Evolutionary conservation across 2,888 invertebrate species (phyloP), one percentile per base, ranked within the genome.

Genomic region (Steinernema hermaphroditum): DNA sequence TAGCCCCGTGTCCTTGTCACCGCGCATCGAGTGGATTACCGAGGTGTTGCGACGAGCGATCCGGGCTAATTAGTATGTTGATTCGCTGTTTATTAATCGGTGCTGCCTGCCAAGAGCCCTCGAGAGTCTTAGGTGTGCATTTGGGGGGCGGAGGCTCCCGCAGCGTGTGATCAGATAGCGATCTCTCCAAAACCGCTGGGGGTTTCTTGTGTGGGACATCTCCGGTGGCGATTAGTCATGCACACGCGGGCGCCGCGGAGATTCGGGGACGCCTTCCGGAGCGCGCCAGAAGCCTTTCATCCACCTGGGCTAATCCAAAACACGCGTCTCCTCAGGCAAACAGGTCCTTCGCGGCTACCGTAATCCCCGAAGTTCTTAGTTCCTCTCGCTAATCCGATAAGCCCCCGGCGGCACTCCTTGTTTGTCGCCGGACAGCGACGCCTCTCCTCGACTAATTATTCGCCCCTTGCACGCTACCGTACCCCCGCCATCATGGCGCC

Each of bases 271-370:
- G n/a, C n/a, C n/a, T n/a, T n/a, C n/a, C n/a, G n/a, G n/a, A n/a
- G n/a, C n/a, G n/a, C n/a, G n/a, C n/a, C n/a, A n/a, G n/a, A n/a
- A n/a, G n/a, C n/a, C n/a, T n/a, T n/a, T n/a, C n/a, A n/a, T 34
- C 32, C 62, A 62, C 62, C 62, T 62, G 62, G 27, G 29, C 62
- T 62, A 62, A 62, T 62, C 62, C 62, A 62, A 62, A 62, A 62
- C 62, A 62, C 32, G 62, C 46, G 29, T 34, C 62, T 62, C 62
- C 32, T 32, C 37, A 4, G 62, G 16, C 32, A 62, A 62, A 62
- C 62, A 62, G 62, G 62, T 62, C 32, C 27, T 32, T 32, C 27
- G 9, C 16, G 62, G 32, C 29, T 62, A 62, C 62, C 62, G 62
- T 62, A 62, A 62, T 62, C 62, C 27, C 19, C 34, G 46, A 14